phyloP scores from a whole-genome alignment of 2,888 invertebrate genomes.

The Drosophila kuntzei region DNA sequence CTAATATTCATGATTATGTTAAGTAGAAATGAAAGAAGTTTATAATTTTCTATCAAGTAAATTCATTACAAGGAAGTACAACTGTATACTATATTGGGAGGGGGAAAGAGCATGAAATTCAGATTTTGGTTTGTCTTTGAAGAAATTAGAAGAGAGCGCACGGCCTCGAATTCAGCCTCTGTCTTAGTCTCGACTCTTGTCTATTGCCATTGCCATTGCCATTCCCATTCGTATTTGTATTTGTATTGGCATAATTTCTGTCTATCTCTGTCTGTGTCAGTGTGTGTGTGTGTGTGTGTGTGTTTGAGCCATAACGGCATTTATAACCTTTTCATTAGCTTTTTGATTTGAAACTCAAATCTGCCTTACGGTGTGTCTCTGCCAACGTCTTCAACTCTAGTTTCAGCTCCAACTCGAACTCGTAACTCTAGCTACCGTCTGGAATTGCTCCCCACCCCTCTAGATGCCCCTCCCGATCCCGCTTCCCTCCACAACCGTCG shows the following conservation, averaged over 20 bases:
- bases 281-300: conserved; percentile 23
- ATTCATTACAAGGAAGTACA: not conserved
- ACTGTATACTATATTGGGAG: not conserved
- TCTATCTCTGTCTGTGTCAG: conserved; percentile 9
- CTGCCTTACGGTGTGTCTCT: conserved; percentile 49
- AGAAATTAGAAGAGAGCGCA: conserved; percentile 43
- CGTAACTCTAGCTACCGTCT: conserved; percentile 28
- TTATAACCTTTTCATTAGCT: conserved; percentile 81
- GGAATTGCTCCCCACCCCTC: not conserved
- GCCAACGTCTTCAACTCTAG: conserved; percentile 14
- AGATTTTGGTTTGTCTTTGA: conserved; percentile 35
- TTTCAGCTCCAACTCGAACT: conserved; percentile 13
- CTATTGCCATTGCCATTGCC: not conserved
- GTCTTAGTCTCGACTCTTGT: not conserved
- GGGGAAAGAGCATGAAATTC: conserved; percentile 16
- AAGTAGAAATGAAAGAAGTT: not conserved
- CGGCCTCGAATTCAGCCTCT: not conserved
- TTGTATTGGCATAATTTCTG: conserved; percentile 70
- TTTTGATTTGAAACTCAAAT: conserved; percentile 78
- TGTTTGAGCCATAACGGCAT: conserved; percentile 63
- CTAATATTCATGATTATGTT: not conserved
- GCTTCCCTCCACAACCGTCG: conserved; percentile 9
- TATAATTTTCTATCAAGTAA: not conserved
- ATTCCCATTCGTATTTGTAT: conserved; percentile 46
- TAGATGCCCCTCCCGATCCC: not conserved